A percentile compares a stretch with the other conserved stretches of the same genome.
phyloP scores from a whole-genome alignment of 2,797 vertebrate species.

The Thunnus albacares region DNA sequence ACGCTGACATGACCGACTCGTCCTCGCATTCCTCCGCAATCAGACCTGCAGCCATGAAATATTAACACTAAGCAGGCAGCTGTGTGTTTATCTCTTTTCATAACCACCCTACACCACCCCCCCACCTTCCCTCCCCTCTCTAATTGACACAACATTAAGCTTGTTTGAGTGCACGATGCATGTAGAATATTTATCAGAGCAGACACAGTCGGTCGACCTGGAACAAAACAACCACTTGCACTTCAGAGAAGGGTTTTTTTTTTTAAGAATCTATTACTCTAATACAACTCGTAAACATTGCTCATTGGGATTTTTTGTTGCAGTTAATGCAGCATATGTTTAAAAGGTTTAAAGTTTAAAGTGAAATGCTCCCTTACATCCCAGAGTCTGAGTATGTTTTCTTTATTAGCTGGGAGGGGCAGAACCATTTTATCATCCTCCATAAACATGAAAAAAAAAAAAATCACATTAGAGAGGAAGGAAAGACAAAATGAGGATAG shows the following conservation, averaged over 20 bases:
- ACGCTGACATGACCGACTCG: conserved; percentile 26
- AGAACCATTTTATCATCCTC: conserved; percentile 33
- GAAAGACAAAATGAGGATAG: conserved; percentile 3
- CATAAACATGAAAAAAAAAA: conserved; percentile 11
- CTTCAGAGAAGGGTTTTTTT: not conserved
- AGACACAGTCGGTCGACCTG: conserved; percentile 17
- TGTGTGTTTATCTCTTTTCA: conserved; percentile 24
- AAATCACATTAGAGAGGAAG: conserved; percentile 17
- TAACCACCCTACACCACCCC: not conserved
- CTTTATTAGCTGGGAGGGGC: conserved; percentile 45
- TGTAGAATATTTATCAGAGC: conserved; percentile 38
- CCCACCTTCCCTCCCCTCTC: not conserved
- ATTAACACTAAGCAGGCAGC: conserved; percentile 55
- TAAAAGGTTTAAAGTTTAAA: not conserved
- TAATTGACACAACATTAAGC: conserved; percentile 46
- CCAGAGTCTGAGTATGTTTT: conserved; percentile 12
- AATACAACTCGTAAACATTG: not conserved
- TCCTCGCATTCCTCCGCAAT: conserved; percentile 69
- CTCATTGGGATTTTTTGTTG: conserved; percentile 10
- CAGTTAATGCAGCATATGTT: conserved; percentile 11
- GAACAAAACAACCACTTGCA: not conserved
- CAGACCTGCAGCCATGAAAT: conserved; percentile 46
- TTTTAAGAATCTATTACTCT: not conserved
- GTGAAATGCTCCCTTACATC: conserved; percentile 19
- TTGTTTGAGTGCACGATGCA: conserved; percentile 13